A percentile compares a stretch with the other conserved stretches of the same genome.
phyloP scores from a whole-genome alignment of 2,888 invertebrate genomes.

The Cheilosia scutellata region DNA sequence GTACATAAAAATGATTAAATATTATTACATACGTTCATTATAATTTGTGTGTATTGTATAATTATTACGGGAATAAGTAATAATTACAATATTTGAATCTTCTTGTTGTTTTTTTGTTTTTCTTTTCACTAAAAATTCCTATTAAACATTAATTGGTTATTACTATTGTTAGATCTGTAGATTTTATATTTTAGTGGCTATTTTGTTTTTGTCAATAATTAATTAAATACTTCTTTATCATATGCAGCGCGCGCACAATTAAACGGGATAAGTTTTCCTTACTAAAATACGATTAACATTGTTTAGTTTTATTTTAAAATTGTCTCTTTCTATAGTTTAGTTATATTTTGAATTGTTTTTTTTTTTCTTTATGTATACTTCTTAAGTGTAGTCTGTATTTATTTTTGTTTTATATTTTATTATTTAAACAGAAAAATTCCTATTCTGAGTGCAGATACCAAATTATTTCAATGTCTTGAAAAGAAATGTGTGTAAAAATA shows the following conservation, averaged over 20 bases:
- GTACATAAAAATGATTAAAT: slow-evolving; percentile 75
- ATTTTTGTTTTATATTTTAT: slow-evolving; percentile 19
- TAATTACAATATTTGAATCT: slow-evolving; percentile 57
- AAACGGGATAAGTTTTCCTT: slow-evolving; percentile 62
- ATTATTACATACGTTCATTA: slow-evolving; percentile 52
- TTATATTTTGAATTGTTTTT: slow-evolving; percentile 25
- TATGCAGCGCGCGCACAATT: slow-evolving; percentile 58
- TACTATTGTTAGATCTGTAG: slow-evolving; percentile 70
- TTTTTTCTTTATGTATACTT: slow-evolving; percentile 2
- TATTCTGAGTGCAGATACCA: slow-evolving; percentile 71
- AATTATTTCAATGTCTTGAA: slow-evolving; percentile 56
- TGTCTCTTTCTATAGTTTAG: slow-evolving; percentile 27
- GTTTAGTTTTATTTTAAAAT: slow-evolving; percentile 9
- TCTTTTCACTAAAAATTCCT: slow-evolving; percentile 69
- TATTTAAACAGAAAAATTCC: slow-evolving; percentile 39
- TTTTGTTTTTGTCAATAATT: slow-evolving; percentile 40
- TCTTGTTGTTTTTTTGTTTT: slow-evolving; percentile 21
- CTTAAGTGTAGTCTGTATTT: slow-evolving; percentile 29
- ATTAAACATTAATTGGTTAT: slow-evolving; percentile 71
- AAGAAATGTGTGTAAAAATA: slow-evolving; percentile 29
- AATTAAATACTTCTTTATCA: slow-evolving; percentile 48
- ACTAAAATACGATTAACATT: slow-evolving; percentile 59
- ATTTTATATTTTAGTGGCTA: slow-evolving; percentile 66
- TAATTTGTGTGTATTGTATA: slow-evolving; percentile 67
- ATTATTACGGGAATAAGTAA: slow-evolving; percentile 66